Evolutionary conservation across 1,140 invertebrate genomes (phyloP).

Genomic region (Diabrotica undecimpunctata): DNA sequence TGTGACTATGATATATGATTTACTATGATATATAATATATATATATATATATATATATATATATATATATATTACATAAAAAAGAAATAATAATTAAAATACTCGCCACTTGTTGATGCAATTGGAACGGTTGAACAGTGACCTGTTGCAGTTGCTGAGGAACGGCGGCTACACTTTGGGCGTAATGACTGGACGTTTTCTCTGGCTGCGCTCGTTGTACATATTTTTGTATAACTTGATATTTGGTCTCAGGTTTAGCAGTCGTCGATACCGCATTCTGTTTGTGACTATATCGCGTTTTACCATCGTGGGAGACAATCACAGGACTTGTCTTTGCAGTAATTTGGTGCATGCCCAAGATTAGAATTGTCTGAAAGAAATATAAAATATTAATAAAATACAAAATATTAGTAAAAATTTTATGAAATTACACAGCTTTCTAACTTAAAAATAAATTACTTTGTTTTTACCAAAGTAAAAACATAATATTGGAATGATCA

Average conservation of each 20-base stretch:
- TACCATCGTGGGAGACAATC: not conserved
- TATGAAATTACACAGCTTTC: no score
- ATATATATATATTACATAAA: no score
- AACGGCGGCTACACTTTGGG: not conserved
- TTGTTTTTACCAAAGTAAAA: no score
- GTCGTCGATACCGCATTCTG: not conserved
- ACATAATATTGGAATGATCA: no score
- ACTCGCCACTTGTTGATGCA: constrained; percentile 1
- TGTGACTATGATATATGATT: no score
- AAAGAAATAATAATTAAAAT: not conserved
- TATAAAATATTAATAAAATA: not conserved
- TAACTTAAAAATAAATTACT: no score
- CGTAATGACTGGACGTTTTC: not conserved
- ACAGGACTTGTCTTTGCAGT: not conserved
- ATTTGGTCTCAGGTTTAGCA: constrained; percentile 6
- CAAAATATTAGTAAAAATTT: no score
- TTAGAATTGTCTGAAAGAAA: not conserved
- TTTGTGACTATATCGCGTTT: constrained; percentile 4
- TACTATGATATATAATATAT: no score
- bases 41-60: no score
- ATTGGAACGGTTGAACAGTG: not conserved
- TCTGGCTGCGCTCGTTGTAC: not conserved
- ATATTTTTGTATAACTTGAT: not conserved
- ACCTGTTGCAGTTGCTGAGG: constrained; percentile 1
- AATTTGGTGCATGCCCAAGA: not conserved